Conservation (phyloP, 2,888 invertebrate genomes). For the Amphipoea lucens region DNA sequence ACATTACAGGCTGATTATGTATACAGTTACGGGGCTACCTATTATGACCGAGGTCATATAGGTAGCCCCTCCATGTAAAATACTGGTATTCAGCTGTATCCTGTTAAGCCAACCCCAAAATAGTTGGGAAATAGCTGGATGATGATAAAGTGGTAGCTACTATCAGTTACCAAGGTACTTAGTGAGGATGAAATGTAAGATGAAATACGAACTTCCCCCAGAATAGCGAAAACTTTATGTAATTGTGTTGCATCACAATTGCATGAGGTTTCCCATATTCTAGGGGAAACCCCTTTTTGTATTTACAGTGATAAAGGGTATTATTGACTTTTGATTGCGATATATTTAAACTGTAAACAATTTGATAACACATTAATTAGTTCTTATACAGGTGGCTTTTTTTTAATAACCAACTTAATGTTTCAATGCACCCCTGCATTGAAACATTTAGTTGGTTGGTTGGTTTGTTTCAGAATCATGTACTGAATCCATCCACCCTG, state of each 20-base stretch:
- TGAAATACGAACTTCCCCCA: no score
- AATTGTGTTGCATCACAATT: neutral
- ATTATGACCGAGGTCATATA: no score
- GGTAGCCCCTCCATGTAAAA: neutral
- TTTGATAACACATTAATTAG: neutral
- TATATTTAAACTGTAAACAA: neutral
- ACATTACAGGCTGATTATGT: no score
- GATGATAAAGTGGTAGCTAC: neutral
- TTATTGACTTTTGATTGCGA: neutral
- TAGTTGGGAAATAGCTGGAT: neutral
- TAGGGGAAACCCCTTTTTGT: constrained; percentile 6
- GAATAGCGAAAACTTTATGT: no score
- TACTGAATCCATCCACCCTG: neutral
- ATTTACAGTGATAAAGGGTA: neutral
- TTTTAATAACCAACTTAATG: neutral
- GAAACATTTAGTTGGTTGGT: no score
- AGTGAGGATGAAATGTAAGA: neutral
- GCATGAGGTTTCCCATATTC: neutral
- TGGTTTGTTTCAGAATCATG: neutral
- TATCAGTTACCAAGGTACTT: neutral
- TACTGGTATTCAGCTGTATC: neutral
- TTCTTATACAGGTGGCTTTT: no score
- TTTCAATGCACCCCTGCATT: neutral
- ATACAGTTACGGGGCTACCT: no score
- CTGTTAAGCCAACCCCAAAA: neutral